Percentiles rank a stretch among this genome's conserved stretches.
phyloP scores from a whole-genome alignment of 35 echinoderm and acorn worm genomes.

The Ptychodera flava region DNA sequence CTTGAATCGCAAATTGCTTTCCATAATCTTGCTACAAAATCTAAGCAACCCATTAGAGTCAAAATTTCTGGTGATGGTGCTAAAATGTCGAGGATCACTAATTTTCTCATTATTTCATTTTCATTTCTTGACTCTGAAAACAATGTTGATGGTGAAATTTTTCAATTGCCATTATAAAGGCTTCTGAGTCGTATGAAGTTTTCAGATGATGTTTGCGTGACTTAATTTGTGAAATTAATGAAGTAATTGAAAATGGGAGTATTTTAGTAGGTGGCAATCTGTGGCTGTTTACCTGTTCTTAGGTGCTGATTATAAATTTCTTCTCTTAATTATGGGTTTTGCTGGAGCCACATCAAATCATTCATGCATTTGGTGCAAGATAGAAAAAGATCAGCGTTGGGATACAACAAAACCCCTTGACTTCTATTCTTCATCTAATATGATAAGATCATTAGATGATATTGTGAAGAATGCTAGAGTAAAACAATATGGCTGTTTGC shows the following conservation, averaged over 20 bases:
- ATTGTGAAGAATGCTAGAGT: not conserved
- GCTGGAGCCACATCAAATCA: not conserved
- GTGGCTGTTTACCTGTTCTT: not conserved
- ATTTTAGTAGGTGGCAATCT: not conserved
- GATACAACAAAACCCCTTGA: not conserved
- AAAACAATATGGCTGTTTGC: not conserved
- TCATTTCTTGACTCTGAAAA: not conserved
- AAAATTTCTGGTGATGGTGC: not conserved
- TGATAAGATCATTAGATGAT: not conserved
- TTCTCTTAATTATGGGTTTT: not conserved
- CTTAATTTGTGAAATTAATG: not conserved
- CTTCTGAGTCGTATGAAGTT: not conserved
- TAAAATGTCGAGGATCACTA: not conserved
- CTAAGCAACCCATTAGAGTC: not conserved
- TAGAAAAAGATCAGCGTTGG: not conserved
- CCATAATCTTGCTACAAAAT: not conserved
- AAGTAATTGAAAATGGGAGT: not conserved
- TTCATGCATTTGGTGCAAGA: not conserved
- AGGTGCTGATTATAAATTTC: not conserved
- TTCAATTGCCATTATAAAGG: not conserved
- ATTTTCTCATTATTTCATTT: not conserved
- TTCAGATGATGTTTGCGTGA: not conserved
- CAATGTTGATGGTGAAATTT: not conserved
- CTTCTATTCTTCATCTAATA: not conserved
- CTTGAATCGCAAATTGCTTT: not conserved